Base-by-base conservation (phyloP, 2,888 invertebrate species). In the Eupeodes luniger region DNA sequence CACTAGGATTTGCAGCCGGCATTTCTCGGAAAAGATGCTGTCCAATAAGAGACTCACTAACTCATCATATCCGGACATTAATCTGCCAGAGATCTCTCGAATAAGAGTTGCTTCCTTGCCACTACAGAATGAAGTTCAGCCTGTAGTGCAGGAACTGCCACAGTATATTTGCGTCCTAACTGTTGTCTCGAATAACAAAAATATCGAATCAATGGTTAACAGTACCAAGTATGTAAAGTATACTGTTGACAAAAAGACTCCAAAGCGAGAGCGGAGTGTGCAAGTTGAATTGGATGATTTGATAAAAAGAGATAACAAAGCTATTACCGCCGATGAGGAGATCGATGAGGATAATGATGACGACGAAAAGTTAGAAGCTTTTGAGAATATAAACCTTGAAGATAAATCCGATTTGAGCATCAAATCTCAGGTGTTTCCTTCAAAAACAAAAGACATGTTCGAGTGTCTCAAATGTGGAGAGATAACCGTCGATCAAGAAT, bases 381-480 rank as follows among this genome's bases (percentile, higher is more conserved):
- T 51, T 3, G 72, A 72, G 27, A 78, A 40, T 36, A 47, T 34
- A 5, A 34, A 70, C 49, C 27, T 9, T n/a, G 12, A 67, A 11
- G 14, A 57, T 11, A 55, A 74, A 14, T 11, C 53, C 14, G 47
- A 74, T 27, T 78, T 67, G 55, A 16, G 19, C 0, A 57, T 40
- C 4, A 78, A 69, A 11, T 36, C 57, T 4, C 40, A 76, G 11
- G 57, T 79, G 10, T 74, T 66, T 40, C 12, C 67, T 11, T 51
- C 75, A 0, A 80, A 74, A 12, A 49, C 14, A 19, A 70, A 51
- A 9, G 72, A 67, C 27, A 76, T 87, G 83, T 80, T 72, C 9
- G 87, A 87, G 34, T 87, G 87, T 11, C 66, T 83, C 0, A 67
- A 72, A n/a, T 87, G 87, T 55, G 87, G 87, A 16, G 87, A 87